Percentiles rank a stretch among this genome's conserved stretches.
Evolutionary conservation across 2,797 vertebrate species (phyloP).

Genomic region (Masticophis lateralis): DNA sequence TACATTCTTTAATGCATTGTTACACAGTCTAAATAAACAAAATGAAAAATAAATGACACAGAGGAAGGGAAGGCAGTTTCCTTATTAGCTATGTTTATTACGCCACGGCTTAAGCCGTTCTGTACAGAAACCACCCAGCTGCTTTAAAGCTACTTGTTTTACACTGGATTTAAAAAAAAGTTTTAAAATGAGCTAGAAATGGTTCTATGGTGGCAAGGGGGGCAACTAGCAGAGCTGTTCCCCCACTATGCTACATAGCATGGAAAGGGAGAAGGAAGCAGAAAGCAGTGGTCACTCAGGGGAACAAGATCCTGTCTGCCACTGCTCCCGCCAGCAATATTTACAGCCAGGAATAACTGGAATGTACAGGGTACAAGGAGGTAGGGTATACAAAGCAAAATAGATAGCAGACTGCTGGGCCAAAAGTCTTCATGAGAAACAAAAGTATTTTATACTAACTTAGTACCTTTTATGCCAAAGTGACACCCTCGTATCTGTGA

Average conservation of each 20-base stretch:
- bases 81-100: slow-evolving; percentile 43
- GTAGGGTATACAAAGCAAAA: slow-evolving; percentile 17
- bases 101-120: slow-evolving; percentile 36
- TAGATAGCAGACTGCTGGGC: background rate
- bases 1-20: background rate
- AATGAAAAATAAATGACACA: slow-evolving; percentile 20
- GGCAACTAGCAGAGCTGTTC: background rate
- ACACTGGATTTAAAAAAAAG: slow-evolving; percentile 26
- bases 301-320: background rate
- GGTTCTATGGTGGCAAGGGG: slow-evolving; percentile 15
- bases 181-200: slow-evolving; percentile 38
- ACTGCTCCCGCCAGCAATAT: slow-evolving; percentile 21
- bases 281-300: background rate
- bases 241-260: slow-evolving; percentile 34
- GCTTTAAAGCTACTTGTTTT: slow-evolving; percentile 45
- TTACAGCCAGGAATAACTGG: slow-evolving; percentile 26
- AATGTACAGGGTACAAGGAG: slow-evolving; percentile 34
- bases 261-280: background rate
- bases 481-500: background rate
- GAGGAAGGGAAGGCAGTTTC: slow-evolving; percentile 32
- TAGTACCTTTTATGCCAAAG: slow-evolving; percentile 23
- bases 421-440: background rate
- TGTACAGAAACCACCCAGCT: slow-evolving; percentile 39
- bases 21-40: background rate
- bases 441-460: background rate